phyloP scores from a whole-genome alignment of 30 jellyfish, hydroid and myxozoan species.

The Hydractinia echinata region DNA sequence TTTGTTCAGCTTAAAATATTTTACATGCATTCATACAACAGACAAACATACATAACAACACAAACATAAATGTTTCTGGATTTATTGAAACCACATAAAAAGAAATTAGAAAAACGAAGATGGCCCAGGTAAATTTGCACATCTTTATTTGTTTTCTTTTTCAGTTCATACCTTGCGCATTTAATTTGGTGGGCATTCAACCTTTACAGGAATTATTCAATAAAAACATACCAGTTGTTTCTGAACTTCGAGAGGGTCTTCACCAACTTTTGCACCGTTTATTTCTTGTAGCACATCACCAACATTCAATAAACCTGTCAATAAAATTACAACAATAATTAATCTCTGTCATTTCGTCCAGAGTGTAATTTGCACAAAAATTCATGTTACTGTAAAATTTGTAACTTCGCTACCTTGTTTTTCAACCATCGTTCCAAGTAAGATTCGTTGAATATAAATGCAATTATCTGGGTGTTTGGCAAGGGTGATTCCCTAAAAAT shows the following conservation, averaged over 20 bases:
- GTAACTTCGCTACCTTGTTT: not conserved
- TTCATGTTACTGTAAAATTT: not conserved
- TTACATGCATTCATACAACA: too few relatives aligned
- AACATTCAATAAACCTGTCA: slow-evolving; percentile 9
- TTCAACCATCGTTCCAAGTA: slow-evolving; percentile 24
- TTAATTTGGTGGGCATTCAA: too few relatives aligned
- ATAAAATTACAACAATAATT: not conserved
- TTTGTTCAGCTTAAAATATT: too few relatives aligned
- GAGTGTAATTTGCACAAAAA: not conserved
- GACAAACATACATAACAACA: too few relatives aligned
- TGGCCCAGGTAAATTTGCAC: too few relatives aligned
- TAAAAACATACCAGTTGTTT: slow-evolving; percentile 3
- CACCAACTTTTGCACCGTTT: slow-evolving; percentile 21
- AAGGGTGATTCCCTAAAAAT: slow-evolving; percentile 18
- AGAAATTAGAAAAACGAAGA: too few relatives aligned
- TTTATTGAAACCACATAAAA: too few relatives aligned
- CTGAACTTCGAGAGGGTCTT: not conserved
- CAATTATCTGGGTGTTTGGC: slow-evolving; percentile 20
- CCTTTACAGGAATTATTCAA: not conserved
- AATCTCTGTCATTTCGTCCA: not conserved
- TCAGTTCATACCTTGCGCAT: too few relatives aligned
- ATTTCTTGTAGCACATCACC: slow-evolving; percentile 21
- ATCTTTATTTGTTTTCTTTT: too few relatives aligned
- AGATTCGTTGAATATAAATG: slow-evolving; percentile 19
- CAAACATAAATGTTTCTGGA: too few relatives aligned